Evolutionary conservation across 2,113 vertebrate species (phyloP).

Genomic region (Amia ocellicauda): DNA sequence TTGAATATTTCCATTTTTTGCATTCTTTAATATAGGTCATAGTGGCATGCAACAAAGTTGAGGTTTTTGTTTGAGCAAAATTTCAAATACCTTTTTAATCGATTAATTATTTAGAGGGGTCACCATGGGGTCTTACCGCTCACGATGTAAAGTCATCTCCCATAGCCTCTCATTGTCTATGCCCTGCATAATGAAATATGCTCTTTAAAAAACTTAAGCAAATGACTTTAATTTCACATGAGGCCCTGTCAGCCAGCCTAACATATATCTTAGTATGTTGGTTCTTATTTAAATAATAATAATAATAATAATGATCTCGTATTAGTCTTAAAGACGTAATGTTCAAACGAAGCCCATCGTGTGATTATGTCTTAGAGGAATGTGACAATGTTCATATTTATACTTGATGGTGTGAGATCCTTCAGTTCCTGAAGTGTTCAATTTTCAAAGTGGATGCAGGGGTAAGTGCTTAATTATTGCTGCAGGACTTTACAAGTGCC

Average conservation of each 20-base stretch:
- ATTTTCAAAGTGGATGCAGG: too few relatives aligned
- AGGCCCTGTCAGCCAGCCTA: neutral
- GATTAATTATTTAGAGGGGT: slow-evolving; percentile 76
- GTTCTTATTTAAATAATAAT: too few relatives aligned
- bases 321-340: too few relatives aligned
- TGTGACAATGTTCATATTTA: too few relatives aligned
- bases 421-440: too few relatives aligned
- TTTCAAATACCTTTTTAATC: slow-evolving; percentile 54
- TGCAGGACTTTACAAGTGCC: neutral
- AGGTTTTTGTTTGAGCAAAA: slow-evolving; percentile 55
- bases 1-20: slow-evolving; percentile 46
- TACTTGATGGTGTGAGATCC: too few relatives aligned
- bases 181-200: slow-evolving; percentile 64
- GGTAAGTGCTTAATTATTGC: neutral
- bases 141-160: slow-evolving; percentile 56
- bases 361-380: too few relatives aligned
- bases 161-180: slow-evolving; percentile 40
- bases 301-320: too few relatives aligned
- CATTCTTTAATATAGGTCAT: slow-evolving; percentile 67
- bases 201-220: slow-evolving; percentile 45
- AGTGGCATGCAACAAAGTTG: slow-evolving; percentile 54
- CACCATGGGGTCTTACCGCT: slow-evolving; percentile 62
- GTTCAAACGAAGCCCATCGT: too few relatives aligned
- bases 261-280: too few relatives aligned
- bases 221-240: slow-evolving; percentile 34